phyloP scores from a whole-genome alignment of 2,113 vertebrate genomes.

The Coptodon bakossiorum region DNA sequence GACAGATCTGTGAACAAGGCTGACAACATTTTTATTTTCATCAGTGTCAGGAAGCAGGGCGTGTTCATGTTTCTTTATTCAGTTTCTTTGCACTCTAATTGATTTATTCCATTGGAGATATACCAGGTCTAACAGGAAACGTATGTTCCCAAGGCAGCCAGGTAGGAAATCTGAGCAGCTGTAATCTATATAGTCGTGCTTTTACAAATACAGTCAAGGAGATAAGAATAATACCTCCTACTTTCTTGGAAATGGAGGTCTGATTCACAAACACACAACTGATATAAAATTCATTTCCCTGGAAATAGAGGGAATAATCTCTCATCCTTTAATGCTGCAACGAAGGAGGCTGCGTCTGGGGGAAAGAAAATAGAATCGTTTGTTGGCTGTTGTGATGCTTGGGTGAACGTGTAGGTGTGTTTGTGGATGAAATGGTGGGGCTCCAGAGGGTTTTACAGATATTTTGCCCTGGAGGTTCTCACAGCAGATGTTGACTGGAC shows the following conservation, averaged over 20 bases:
- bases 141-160: slow-evolving; percentile 16
- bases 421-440: background rate
- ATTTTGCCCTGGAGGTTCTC: slow-evolving; percentile 1
- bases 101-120: slow-evolving; percentile 49
- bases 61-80: slow-evolving; percentile 14
- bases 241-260: slow-evolving; percentile 60
- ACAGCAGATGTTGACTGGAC: background rate
- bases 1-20: slow-evolving; percentile 7
- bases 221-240: slow-evolving; percentile 58
- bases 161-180: slow-evolving; percentile 52
- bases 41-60: background rate
- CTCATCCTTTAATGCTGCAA: slow-evolving; percentile 34
- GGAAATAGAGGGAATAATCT: slow-evolving; percentile 58
- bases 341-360: slow-evolving; percentile 9
- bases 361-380: slow-evolving; percentile 36
- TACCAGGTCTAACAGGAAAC: slow-evolving; percentile 36
- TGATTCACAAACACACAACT: slow-evolving; percentile 63
- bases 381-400: slow-evolving; percentile 1
- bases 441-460: background rate
- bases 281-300: slow-evolving; percentile 67
- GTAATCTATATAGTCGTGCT: slow-evolving; percentile 54
- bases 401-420: background rate
- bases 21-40: background rate
- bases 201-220: slow-evolving; percentile 61
- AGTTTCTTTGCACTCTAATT: slow-evolving; percentile 39